Base-by-base conservation (phyloP, 2,797 vertebrate genomes). In the Sylvia borin region DNA sequence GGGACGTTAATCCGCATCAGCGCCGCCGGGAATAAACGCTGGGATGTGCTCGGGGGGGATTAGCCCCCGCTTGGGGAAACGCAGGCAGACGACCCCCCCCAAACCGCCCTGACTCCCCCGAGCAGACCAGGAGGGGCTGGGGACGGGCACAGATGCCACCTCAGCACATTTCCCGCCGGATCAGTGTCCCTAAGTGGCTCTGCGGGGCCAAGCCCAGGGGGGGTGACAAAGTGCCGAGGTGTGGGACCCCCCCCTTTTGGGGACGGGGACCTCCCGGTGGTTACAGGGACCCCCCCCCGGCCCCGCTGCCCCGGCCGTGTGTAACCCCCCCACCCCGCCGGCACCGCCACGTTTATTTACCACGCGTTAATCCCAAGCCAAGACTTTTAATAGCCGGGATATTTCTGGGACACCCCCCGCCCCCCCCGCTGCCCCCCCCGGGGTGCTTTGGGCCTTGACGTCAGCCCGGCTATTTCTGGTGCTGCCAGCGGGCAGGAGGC, bases 391-490 rank as follows among this genome's bases (percentile, higher is more conserved):
- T 97, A 98, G 97, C 85, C 16, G 21, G 40, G 95, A 96, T 97
- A 98, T 97, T 97, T 97, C 93, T 97, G 96, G 96, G 87, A n/a
- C 57, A 79, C 16, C 53, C 68, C 89, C 90, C 85, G 57, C 8
- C 26, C 74, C 85, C 92, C 72, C 95, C 66, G 72, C 70, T 80
- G 74, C 88, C 91, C 90, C 90, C 76, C 51, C 53, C 75, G 58
- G 88, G 93, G 95, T 67, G 76, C 95, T 90, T 60, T 65, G 82
- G 83, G 79, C 36, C 70, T 76, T 97, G 96, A 97, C 96, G 93
- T 97, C 97, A 97, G 95, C 87, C 88, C 84, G 65, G 94, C 96
- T 98, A 98, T 98, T 98, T 95, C 80, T 97, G 91, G 95, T 94
- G 86, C 70, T 24, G 45, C 89, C 66, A 20, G 67, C 71, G 75